A percentile compares a stretch with the other conserved stretches of the same genome.
These are phyloP conservation scores for Malthinus seriepunctatus DNA, from an alignment of 2,888 invertebrate species.

Conservation along the genomic window DNA sequence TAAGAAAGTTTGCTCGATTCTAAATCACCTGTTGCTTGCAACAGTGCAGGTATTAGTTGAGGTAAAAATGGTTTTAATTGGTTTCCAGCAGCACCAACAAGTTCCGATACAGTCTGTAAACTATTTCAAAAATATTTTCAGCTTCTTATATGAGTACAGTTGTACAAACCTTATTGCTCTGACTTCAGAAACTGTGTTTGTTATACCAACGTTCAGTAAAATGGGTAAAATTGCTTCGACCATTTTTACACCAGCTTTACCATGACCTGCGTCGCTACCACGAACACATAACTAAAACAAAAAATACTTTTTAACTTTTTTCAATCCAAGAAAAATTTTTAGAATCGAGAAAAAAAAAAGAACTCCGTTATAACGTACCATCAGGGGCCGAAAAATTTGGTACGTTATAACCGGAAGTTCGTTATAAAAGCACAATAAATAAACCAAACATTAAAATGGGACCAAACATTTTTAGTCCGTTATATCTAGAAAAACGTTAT, in stretches of 20 bases:
- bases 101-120: slow-evolving; percentile 82
- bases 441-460: too few species aligned
- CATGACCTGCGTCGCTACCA: slow-evolving; percentile 69
- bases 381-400: too few species aligned
- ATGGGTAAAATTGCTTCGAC: slow-evolving; percentile 78
- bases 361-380: too few species aligned
- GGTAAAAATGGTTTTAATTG: slow-evolving; percentile 81
- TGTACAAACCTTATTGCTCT: slow-evolving; percentile 69
- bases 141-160: too few species aligned
- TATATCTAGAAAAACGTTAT: too few species aligned
- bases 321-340: too few species aligned
- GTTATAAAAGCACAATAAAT: too few species aligned
- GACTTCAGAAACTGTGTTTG: slow-evolving; percentile 77
- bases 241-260: slow-evolving; percentile 73
- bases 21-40: slow-evolving; percentile 85
- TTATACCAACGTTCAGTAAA: slow-evolving; percentile 78
- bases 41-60: slow-evolving; percentile 78
- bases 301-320: too few species aligned
- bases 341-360: too few species aligned
- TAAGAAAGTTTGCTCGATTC: slow-evolving; percentile 81
- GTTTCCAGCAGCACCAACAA: slow-evolving; percentile 79
- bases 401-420: too few species aligned
- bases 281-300: slow-evolving; percentile 67
- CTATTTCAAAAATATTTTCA: slow-evolving; percentile 54
- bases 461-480: too few species aligned